These are phyloP conservation scores for Lottia gigantea DNA, from an alignment of 2,888 invertebrate genomes.

Conservation along the genomic window DNA sequence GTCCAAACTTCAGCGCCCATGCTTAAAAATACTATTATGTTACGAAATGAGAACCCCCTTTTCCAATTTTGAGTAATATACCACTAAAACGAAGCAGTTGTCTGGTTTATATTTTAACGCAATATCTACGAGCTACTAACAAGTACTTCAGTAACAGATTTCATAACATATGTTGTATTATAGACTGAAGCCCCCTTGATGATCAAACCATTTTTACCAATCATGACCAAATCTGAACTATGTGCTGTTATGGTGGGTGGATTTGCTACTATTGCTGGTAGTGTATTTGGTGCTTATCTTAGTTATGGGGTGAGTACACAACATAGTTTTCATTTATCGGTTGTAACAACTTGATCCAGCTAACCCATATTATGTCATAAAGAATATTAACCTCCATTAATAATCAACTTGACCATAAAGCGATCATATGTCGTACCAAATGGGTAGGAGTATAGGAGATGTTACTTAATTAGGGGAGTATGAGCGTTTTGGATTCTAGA, in stretches of 20 bases:
- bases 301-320: conserved; percentile 79
- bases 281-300: conserved; percentile 90
- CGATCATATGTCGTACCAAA: no score
- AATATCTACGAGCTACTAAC: no score
- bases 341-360: no score
- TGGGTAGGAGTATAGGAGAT: no score
- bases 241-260: conserved; percentile 94
- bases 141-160: no score
- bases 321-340: background rate
- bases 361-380: no score
- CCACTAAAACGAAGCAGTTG: conserved; percentile 59
- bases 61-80: background rate
- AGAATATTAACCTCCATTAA: no score
- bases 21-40: background rate
- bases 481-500: no score
- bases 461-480: no score
- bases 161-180: background rate
- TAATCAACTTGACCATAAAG: no score
- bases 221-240: conserved; percentile 88
- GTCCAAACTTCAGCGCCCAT: no score
- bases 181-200: conserved; percentile 91
- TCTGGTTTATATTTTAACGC: conserved; percentile 66
- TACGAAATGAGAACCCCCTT: background rate
- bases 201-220: conserved; percentile 84
- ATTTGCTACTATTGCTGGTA: conserved; percentile 92